These are phyloP conservation scores for Hypanus sabinus DNA, from an alignment of 2,113 vertebrate genomes.

Conservation along the genomic window DNA sequence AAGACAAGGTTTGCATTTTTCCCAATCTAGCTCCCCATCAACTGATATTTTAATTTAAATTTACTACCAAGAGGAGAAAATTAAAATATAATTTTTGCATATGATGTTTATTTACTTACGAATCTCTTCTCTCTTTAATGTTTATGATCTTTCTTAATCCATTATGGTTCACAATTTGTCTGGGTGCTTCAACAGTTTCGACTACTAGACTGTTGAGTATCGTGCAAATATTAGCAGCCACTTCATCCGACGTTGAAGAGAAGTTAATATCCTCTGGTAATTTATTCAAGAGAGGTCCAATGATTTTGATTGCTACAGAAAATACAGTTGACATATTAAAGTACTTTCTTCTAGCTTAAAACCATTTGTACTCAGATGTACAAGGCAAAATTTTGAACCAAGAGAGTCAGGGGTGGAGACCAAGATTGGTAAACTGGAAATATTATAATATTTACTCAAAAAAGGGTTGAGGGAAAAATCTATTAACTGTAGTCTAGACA, in stretches of 20 bases:
- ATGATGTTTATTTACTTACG: constrained; percentile 50
- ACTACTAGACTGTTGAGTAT: constrained; percentile 85
- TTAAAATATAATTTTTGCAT: neutral
- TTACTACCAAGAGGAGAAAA: neutral
- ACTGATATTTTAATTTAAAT: neutral
- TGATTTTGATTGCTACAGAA: constrained; percentile 75
- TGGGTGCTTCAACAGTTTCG: constrained; percentile 74
- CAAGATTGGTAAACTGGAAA: too few relatives aligned
- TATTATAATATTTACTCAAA: too few relatives aligned
- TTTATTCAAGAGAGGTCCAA: constrained; percentile 77
- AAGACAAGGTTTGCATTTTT: neutral
- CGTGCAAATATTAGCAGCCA: constrained; percentile 80
- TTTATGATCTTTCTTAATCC: constrained; percentile 83
- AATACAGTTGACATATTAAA: neutral
- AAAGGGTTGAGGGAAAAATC: too few relatives aligned
- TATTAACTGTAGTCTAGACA: too few relatives aligned
- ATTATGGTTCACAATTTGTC: constrained; percentile 79
- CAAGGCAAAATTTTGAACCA: too few relatives aligned
- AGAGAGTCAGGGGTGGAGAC: too few relatives aligned
- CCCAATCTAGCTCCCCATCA: neutral
- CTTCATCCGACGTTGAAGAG: constrained; percentile 65
- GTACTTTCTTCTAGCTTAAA: too few relatives aligned
- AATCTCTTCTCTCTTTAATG: constrained; percentile 79
- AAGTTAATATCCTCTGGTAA: constrained; percentile 67
- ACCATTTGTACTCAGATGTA: too few relatives aligned